Evolutionary conservation across 2,113 vertebrate species (phyloP), one percentile per base, ranked within the genome.

Genomic region (Ophthalmotilapia sp.): DNA sequence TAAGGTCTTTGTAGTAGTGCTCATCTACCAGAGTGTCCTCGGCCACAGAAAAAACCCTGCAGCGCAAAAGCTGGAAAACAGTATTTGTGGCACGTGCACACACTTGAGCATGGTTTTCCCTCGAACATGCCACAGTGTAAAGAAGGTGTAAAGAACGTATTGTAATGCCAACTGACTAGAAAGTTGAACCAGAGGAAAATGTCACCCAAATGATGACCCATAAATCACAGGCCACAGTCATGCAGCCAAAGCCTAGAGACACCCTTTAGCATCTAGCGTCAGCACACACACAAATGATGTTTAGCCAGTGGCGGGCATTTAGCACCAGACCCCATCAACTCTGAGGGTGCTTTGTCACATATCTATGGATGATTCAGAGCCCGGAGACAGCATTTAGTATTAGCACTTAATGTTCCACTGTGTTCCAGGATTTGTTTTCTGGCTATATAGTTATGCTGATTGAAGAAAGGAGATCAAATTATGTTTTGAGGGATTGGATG

Each of bases 251-350:
- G 91, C 95, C 91, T 80, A 8, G 68, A 94, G 95, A 93, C 83
- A 92, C 80, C 89, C 83, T 93, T 90, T 88, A 94, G 88, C 88
- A 81, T 92, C 80, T 3, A 87, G 85, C 85, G 19, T 91, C 91
- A 85, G 91, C 83, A 80, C 73, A 89, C 81, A 88, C 81, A 89
- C 80, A 90, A 93, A 89, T 90, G 53, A 93, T 85, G 85, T 86
- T 88, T 86, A 88, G 91, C 95, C 92, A 85, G 83, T 58, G 90
- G 92, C 75, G 2, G 42, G 84, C 88, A 90, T 94, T 95, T 95
- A 95, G 95, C 94, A 95, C 95, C 94, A 95, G 94, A 93, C 90
- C 77, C 85, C 38, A 36, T 81, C 33, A 87, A 81, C 89, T 91
- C 88, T 29, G 79, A 90, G 91, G 87, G 80, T 54, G 53, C 68